Evolutionary conservation across 1,140 invertebrate genomes (phyloP), one percentile per base, ranked within the genome.

Genomic region (Drosophila kanapiae): DNA sequence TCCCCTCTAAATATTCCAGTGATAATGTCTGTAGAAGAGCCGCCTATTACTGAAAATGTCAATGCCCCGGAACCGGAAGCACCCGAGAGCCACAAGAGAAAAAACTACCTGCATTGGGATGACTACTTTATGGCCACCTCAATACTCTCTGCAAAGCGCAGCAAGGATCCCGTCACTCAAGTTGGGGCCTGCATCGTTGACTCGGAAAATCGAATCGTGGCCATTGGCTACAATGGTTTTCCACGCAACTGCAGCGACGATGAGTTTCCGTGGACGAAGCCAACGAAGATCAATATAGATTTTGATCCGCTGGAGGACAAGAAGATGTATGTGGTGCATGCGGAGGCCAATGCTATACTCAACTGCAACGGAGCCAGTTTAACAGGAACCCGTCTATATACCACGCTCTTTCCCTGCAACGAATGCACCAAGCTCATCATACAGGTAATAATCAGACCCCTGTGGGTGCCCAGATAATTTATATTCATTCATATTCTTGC

Each of bases 381-480:
- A 0, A 95, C 95, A 80, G 94, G 95, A 71, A 98, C 97, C 85
- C 95, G 94, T 1, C 95, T 99, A 1, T 99, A 98, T 93, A 97
- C 98, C 0, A 96, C 95, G 1, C 92, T 98, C 8, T 99, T 99
- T 93, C 98, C 98, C 0, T 99, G 98, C 91, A 99, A 99, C 91
- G 98, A 99, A 93, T 99, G 98, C 94, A 97, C 98, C 0, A 99
- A 99, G 94, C 93, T 98, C 4, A 98, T 99, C n/a, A 98, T 99
- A 88, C 98, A 77, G 63, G 75, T 75, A 43, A 42, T 5, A 2
- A n/a, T 54, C 11, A 14, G 13, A 37, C 18, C 4, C 8, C 16
- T 3, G 0, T 53, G 49, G 16, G 13, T 7, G 5, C 51, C 31
- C 42, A 10, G 16, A 31, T 33, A 38, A 10, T n/a, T 14, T 18